Evolutionary conservation across 2,888 invertebrate genomes (phyloP), one percentile per base, ranked within the genome.

Genomic region (Agrypnus murinus): DNA sequence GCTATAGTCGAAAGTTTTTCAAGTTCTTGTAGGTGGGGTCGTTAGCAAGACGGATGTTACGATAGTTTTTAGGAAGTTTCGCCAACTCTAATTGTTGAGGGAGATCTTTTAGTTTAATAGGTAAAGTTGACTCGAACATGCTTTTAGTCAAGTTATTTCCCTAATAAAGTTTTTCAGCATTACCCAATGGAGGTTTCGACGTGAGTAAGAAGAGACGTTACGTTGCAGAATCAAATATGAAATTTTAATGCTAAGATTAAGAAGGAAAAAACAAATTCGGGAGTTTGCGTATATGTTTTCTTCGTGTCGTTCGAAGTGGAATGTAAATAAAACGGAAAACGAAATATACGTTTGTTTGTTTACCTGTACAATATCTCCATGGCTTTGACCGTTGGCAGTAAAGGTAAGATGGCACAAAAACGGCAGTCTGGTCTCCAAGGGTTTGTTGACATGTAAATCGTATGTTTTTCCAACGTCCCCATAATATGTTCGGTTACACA

Each of bases 351-450:
- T 25, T 25, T 25, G 25, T 25, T 17, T 36, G 5, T n/a, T 53
- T 86, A 92, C 91, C 90, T 95, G 95, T 72, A 96, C 94, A 77
- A 96, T 91, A 86, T 96, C 96, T 69, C 96, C 96, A 86, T 94
- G 94, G 80, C 92, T 91, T 82, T 92, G 92, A 75, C 96, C 95
- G 82, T 94, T 95, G 82, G 96, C 96, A 80, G 95, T 95, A 87
- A 96, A 96, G 77, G 95, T 96, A 81, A 97, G 90, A 86, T 95
- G 95, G 86, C 96, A 96, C 74, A 95, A 89, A 86, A 95, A 95
- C 36, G 96, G 96, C 80, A 95, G 89, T 78, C 93, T 90, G 80
- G 92, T 91, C 84, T 92, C 92, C 75, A 88, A 86, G 60, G 93
- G 92, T 78, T 92, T 90, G 78, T 91, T 90, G 82, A 95, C 90